phyloP scores from a whole-genome alignment of 92 coral and sea anemone species.

The Meandrina meandrites region DNA sequence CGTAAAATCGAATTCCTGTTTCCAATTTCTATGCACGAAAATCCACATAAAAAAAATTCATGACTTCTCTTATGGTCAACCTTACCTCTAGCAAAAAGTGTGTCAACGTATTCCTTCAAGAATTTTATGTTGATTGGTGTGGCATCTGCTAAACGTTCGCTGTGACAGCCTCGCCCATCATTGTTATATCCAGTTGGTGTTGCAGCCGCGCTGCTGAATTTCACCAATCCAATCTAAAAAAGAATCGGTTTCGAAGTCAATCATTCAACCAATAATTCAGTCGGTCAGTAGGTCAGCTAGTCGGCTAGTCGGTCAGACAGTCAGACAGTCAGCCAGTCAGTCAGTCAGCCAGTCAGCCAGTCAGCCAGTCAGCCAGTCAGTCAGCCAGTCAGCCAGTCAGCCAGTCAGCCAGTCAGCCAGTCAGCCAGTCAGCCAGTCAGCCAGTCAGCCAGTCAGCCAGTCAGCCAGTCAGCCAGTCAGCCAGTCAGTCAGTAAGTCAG shows the following conservation, averaged over 20 bases:
- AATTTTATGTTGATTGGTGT: constrained; percentile 47
- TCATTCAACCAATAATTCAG: not conserved
- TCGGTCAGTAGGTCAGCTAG: not conserved
- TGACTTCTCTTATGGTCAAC: too few species aligned
- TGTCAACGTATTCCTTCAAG: constrained; percentile 31
- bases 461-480: not conserved
- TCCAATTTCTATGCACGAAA: too few species aligned
- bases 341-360: not conserved
- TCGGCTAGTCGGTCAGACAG: not conserved
- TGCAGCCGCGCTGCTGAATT: constrained; percentile 7
- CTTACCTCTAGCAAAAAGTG: constrained; percentile 35
- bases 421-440: not conserved
- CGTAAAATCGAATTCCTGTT: too few species aligned
- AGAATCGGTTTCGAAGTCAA: not conserved
- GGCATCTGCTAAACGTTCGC: constrained; percentile 46
- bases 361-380: not conserved
- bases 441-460: not conserved
- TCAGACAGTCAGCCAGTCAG: not conserved
- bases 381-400: not conserved
- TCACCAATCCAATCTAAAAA: constrained; percentile 39
- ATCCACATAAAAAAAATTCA: too few species aligned
- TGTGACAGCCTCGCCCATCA: constrained; percentile 33
- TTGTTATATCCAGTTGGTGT: constrained; percentile 30
- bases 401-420: not conserved
- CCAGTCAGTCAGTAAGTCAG: not conserved